Percentiles rank a stretch among this genome's conserved stretches.
These are phyloP conservation scores for Megaustenia siamemsis DNA, from an alignment of 2,888 invertebrate genomes.

Conservation along the genomic window DNA sequence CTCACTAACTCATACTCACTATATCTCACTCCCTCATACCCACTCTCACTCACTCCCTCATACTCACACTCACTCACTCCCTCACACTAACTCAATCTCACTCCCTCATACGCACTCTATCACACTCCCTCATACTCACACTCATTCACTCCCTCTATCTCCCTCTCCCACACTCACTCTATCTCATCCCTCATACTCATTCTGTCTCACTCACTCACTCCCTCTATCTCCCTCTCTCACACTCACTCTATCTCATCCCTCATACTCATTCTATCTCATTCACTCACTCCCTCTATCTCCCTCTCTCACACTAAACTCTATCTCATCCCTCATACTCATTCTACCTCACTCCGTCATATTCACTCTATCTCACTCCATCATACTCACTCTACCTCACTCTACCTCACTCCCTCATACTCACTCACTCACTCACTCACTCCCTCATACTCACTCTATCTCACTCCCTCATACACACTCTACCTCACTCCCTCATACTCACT, in stretches of 20 bases:
- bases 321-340: no score
- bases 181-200: not conserved
- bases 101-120: not conserved
- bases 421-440: no score
- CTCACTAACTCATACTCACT: not conserved
- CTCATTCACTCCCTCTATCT: no score
- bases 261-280: not conserved
- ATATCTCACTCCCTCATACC: not conserved
- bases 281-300: not conserved
- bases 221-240: not conserved
- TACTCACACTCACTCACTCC: not conserved
- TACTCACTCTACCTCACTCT: not conserved
- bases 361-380: no score
- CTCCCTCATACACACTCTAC: not conserved
- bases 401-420: no score
- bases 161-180: no score
- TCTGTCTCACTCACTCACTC: not conserved
- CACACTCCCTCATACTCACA: no score
- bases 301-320: slow-evolving; percentile 25
- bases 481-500: not conserved
- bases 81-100: slow-evolving; percentile 7
- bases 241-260: not conserved
- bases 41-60: not conserved
- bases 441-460: no score
- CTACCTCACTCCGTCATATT: no score